A percentile compares a stretch with the other conserved stretches of the same genome.
Conservation (phyloP, 2,797 vertebrate genomes). For the Erpetoichthys calabaricus region DNA sequence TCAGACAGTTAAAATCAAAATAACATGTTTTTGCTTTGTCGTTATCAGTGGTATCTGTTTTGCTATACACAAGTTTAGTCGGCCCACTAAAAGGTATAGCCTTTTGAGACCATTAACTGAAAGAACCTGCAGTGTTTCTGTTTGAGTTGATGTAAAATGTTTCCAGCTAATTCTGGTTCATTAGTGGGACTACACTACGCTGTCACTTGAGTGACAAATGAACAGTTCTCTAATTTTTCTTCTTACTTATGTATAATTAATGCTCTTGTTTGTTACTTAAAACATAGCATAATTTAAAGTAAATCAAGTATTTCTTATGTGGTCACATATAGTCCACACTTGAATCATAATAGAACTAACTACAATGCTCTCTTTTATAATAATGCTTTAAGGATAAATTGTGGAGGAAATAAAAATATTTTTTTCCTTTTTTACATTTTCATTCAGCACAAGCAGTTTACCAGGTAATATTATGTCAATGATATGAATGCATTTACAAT, state of each 20-base stretch:
- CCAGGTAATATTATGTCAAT: too few species aligned
- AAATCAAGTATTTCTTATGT: conserved; percentile 56
- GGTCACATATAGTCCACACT: conserved; percentile 30
- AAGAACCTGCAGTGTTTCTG: conserved; percentile 21
- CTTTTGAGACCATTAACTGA: conserved; percentile 23
- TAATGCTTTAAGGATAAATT: too few species aligned
- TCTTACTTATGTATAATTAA: conserved; percentile 49
- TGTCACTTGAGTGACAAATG: conserved; percentile 48
- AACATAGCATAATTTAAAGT: conserved; percentile 54
- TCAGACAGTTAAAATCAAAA: too few species aligned
- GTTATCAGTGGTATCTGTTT: too few species aligned
- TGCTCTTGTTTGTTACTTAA: conserved; percentile 47
- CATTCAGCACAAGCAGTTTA: too few species aligned
- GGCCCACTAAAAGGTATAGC: background rate
- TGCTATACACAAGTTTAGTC: too few species aligned
- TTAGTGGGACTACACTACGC: conserved; percentile 53
- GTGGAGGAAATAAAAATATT: too few species aligned
- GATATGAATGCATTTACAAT: too few species aligned
- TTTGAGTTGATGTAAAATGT: conserved; percentile 45
- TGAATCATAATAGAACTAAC: conserved; percentile 32
- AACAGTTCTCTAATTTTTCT: conserved; percentile 41
- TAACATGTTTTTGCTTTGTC: too few species aligned
- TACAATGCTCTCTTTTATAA: conserved; percentile 3
- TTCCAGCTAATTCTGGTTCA: conserved; percentile 48
- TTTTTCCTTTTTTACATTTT: too few species aligned